Evolutionary conservation across 2,797 vertebrate species (phyloP).

Genomic region (Lacerta agilis): DNA sequence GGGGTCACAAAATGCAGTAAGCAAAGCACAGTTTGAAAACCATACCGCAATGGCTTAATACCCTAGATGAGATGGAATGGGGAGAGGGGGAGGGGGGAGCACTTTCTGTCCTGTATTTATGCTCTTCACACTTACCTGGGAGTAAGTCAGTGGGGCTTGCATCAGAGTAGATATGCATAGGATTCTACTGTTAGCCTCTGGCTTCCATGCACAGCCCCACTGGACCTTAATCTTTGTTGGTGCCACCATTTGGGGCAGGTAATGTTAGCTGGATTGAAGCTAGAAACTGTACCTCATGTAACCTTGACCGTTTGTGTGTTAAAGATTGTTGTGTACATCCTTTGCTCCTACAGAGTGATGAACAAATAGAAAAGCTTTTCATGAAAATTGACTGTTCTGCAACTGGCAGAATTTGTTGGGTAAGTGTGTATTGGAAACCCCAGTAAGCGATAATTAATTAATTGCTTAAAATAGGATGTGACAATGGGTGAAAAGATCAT

Average conservation of each 20-base stretch:
- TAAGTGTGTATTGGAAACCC: slow-evolving; percentile 55
- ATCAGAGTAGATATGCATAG: background rate
- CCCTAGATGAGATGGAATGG: background rate
- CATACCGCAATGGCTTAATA: background rate
- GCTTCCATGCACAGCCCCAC: background rate
- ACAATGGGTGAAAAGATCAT: background rate
- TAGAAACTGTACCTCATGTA: background rate
- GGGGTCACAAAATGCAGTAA: slow-evolving; percentile 73
- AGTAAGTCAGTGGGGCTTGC: background rate
- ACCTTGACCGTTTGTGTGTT: background rate
- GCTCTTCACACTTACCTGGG: background rate
- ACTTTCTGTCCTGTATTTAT: background rate
- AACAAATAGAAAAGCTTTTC: slow-evolving; percentile 81
- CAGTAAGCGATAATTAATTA: background rate
- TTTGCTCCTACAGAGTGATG: slow-evolving; percentile 70
- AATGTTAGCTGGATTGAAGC: background rate
- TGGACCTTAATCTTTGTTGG: background rate
- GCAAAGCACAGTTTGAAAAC: slow-evolving; percentile 20
- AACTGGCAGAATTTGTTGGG: slow-evolving; percentile 81
- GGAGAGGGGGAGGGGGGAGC: background rate
- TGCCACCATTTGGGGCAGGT: background rate
- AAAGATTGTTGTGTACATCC: background rate
- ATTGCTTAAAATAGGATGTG: background rate
- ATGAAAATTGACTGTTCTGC: slow-evolving; percentile 83
- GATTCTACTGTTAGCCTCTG: background rate